Conservation (phyloP, 92 coral and sea anemone species). For the Anthopleura xanthogrammica region DNA sequence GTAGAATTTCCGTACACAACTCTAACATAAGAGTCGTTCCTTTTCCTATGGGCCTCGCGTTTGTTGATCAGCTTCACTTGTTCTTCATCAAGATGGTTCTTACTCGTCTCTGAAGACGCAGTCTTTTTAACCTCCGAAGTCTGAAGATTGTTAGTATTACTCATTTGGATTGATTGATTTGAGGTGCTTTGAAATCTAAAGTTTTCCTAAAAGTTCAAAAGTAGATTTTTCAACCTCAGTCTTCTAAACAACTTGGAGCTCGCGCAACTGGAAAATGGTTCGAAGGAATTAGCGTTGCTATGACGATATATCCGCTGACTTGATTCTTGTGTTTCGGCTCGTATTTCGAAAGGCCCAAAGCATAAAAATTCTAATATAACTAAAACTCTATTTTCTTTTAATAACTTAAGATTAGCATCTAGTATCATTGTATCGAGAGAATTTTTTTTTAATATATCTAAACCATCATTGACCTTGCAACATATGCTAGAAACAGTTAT, state of each 20-base stretch:
- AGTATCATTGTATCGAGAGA: too few relatives aligned
- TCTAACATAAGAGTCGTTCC: conserved; percentile 65
- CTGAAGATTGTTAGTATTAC: conserved; percentile 49
- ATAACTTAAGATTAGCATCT: too few relatives aligned
- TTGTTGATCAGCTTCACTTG: conserved; percentile 52
- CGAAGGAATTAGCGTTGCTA: conserved; percentile 32
- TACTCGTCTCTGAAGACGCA: conserved; percentile 59
- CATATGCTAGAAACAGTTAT: too few relatives aligned
- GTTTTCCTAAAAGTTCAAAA: background rate
- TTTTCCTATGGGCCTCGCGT: conserved; percentile 52
- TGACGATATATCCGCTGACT: conserved; percentile 30
- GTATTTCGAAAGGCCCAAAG: background rate
- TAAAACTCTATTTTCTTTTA: too few relatives aligned
- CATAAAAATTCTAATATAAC: background rate
- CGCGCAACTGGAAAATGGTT: conserved; percentile 6
- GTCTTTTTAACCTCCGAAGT: conserved; percentile 52
- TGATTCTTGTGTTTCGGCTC: background rate
- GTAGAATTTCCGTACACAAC: conserved; percentile 69
- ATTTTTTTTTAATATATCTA: too few relatives aligned
- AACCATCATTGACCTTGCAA: too few relatives aligned
- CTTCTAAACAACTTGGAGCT: background rate
- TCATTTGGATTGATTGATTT: conserved; percentile 30
- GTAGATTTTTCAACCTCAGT: background rate
- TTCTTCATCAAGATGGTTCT: conserved; percentile 47
- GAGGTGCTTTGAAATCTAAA: conserved; percentile 24